Evolutionary conservation across 2,888 invertebrate genomes (phyloP), one percentile per base, ranked within the genome.

Genomic region (Papilio protenor): DNA sequence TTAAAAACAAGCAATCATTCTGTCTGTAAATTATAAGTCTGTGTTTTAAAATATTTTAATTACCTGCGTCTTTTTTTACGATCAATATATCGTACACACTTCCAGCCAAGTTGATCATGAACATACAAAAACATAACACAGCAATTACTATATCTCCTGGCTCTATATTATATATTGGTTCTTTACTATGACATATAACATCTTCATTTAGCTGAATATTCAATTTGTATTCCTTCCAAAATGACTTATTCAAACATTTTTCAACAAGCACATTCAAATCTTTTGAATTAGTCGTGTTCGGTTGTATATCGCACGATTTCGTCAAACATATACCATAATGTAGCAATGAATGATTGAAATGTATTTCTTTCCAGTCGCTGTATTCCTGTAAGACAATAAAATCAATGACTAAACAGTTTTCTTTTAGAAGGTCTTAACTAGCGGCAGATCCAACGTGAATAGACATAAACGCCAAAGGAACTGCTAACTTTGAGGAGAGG

Each of bases 51-150:
- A 52, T 72, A 72, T 27, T 21, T 49, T n/a, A 73, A 40, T 12
- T 73, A 74, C 74, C 74, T 74, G 18, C 16, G 11, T 47, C 52
- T 14, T 64, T 49, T 27, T 74, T 74, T 1, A 74, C 18, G 2
- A 76, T 49, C 27, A 75, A 3, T 10, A 77, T 47, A 40, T 91
- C 91, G 71, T 92, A 92, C 12, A 87, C 73, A 84, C 87, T 92
- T 84, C 91, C 91, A 76, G 82, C 79, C 64, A 85, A 75, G 76
- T 91, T 92, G 18, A 90, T 81, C 64, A 84, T 16, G 33, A 92
- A 85, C 79, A 92, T 75, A 79, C 88, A 73, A 74, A 89, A 73
- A 83, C 87, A 88, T 71, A 88, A 81, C n/a, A 87, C 85, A 76
- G 87, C 87, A 73, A 91, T 86, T 0, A 81, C 76, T n/a, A 89